These are phyloP conservation scores for Tetrax tetrax DNA, from an alignment of 2,113 vertebrate species.

Conservation along the genomic window DNA sequence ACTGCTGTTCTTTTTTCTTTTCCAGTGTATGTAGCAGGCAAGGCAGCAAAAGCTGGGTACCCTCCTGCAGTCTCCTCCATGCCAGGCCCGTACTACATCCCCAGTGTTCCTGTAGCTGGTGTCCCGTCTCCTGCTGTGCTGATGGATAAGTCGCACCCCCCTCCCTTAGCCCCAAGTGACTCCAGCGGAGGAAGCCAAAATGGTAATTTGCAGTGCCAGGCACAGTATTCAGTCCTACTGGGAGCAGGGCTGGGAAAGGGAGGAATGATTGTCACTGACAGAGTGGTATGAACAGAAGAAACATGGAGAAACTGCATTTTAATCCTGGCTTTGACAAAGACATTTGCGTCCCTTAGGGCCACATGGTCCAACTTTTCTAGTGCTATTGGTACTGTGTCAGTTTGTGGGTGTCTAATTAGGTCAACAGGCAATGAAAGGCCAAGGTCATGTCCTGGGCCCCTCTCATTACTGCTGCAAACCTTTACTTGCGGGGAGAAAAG, in stretches of 20 bases:
- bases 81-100: slow-evolving; percentile 93
- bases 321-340: neutral
- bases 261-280: neutral
- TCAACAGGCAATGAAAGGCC: neutral
- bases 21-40: slow-evolving; percentile 95
- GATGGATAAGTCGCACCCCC: slow-evolving; percentile 84
- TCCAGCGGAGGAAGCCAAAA: slow-evolving; percentile 77
- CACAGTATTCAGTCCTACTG: neutral
- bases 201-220: slow-evolving; percentile 70
- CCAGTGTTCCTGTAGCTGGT: slow-evolving; percentile 85
- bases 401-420: neutral
- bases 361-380: neutral
- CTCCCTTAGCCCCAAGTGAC: slow-evolving; percentile 79
- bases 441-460: neutral
- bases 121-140: slow-evolving; percentile 82
- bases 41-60: slow-evolving; percentile 85
- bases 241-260: neutral
- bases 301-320: neutral
- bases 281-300: neutral
- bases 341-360: neutral
- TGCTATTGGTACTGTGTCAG: neutral
- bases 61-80: slow-evolving; percentile 80
- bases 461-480: neutral
- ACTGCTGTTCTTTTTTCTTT: slow-evolving; percentile 58
- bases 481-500: neutral